Base-by-base conservation (phyloP, 2,113 vertebrate species). In the Bubo blakistoni region DNA sequence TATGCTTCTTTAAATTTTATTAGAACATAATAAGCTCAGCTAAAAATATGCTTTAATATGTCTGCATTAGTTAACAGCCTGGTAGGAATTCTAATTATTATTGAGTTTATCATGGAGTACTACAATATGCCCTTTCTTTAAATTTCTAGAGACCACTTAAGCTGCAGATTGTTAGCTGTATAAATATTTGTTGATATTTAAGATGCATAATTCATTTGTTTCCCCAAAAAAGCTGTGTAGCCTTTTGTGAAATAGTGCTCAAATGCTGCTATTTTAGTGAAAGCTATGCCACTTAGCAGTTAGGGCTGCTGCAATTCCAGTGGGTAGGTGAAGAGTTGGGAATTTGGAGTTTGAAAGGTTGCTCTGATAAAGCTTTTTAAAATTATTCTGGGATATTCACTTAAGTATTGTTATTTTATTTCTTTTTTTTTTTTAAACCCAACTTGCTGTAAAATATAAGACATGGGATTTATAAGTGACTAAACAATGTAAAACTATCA, bases 41-140 rank as follows among this genome's bases (percentile, higher is more conserved):
- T 97, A 95, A 97, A 97, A 98, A 96, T 96, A 92, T 70, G 10
- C 89, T 95, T 97, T 97, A 97, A 96, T 98, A 94, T 94, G 72
- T 94, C 97, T 98, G 79, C 46, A 72, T 97, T 97, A 96, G 94
- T 97, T 98, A 97, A 97, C 94, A 97, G 81, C 36, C 94, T 98
- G 95, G 81, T 96, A 98, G 96, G 92, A 96, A 97, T 97, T 97
- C 96, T 96, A 98, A 97, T 98, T 97, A 97, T 96, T 97, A 95
- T 84, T 95, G 89, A 94, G 95, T 96, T 97, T 97, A 93, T 96
- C 88, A 93, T 57, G 54, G 52, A 95, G 49, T 92, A 87, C 30
- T 94, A 78, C 88, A 88, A 79, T 85, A 94, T 55, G 84, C 62
- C 82, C 78, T 93, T 96, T 95, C 90, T 97, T 97, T 95, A 91